phyloP scores from a whole-genome alignment of 1,140 invertebrate genomes.

The Drosophila fuyamai region DNA sequence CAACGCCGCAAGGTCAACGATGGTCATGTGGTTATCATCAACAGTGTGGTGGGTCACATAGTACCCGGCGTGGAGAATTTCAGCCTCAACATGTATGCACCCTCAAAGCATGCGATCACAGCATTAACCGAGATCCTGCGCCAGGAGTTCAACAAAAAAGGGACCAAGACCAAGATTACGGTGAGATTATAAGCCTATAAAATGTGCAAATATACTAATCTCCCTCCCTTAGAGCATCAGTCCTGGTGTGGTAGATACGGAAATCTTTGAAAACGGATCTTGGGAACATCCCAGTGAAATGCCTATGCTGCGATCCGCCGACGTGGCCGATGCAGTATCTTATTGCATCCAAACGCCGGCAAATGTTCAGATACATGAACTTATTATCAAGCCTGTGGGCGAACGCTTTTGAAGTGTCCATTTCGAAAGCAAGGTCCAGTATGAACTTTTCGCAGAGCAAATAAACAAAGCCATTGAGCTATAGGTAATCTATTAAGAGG shows the following conservation, averaged over 20 bases:
- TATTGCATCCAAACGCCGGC: constrained; percentile 87
- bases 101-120: constrained; percentile 87
- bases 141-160: constrained; percentile 87
- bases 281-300: constrained; percentile 13
- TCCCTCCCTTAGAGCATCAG: constrained; percentile 86
- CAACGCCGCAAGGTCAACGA: constrained; percentile 86
- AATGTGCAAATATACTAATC: no score
- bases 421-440: no score
- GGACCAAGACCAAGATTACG: constrained; percentile 65
- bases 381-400: constrained; percentile 51
- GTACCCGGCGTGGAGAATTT: constrained; percentile 67
- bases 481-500: no score
- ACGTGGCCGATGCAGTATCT: constrained; percentile 86
- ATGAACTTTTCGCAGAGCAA: background rate
- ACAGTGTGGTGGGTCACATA: constrained; percentile 85
- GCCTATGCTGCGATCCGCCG: constrained; percentile 82
- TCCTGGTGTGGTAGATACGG: constrained; percentile 87
- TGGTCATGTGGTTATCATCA: constrained; percentile 86
- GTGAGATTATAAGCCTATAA: constrained; percentile 27
- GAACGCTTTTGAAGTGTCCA: background rate
- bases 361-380: constrained; percentile 85
- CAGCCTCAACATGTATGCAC: constrained; percentile 85
- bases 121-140: constrained; percentile 87
- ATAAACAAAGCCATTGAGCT: background rate
- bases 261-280: constrained; percentile 58